Evolutionary conservation across 1,140 invertebrate species (phyloP), one percentile per base, ranked within the genome.

Genomic region (Megalonaias nervosa): DNA sequence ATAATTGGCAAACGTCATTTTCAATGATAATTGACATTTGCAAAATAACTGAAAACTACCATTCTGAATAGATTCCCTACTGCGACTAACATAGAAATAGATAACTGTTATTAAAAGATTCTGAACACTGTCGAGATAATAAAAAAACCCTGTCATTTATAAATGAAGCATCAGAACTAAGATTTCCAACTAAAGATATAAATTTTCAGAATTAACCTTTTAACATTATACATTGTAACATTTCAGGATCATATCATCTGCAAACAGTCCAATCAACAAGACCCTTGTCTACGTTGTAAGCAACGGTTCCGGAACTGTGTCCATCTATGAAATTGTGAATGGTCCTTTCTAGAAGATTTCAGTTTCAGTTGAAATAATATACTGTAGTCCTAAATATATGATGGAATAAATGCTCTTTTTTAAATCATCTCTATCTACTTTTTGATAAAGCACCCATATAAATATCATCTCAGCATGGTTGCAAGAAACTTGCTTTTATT

Each of bases 201-300:
- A 23, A 38, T 68, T n/a, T 38, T 31, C 31, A 3, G 1, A 21
- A 2, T 16, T 31, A 19, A 14, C 14, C 14, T 14, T 14, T 21
- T 14, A 3, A 31, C 17, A 65, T 31, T 65, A 0, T 23, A 23
- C 21, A 65, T 21, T 21, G 12, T 38, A 61, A 61, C 21, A 31
- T 15, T 58, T 58, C 74, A 76, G 74, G 1, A 76, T 76, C 12
- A 76, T 76, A 12, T 38, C 74, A 15, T 62, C 58, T 58, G 68
- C 70, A 2, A 38, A 57, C 16, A 76, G 74, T 61, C 74, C 74
- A 16, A 69, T 66, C 17, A 57, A 65, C 13, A 19, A 14, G 19
- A 58, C 74, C 1, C 60, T 76, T 5, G 21, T 76, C n/a, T 76
- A 65, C 21, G 74, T 76, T 48, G 23, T 58, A 11, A 71, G 74